Base-by-base conservation (phyloP, 2,888 invertebrate genomes). In the Tachina fera region DNA sequence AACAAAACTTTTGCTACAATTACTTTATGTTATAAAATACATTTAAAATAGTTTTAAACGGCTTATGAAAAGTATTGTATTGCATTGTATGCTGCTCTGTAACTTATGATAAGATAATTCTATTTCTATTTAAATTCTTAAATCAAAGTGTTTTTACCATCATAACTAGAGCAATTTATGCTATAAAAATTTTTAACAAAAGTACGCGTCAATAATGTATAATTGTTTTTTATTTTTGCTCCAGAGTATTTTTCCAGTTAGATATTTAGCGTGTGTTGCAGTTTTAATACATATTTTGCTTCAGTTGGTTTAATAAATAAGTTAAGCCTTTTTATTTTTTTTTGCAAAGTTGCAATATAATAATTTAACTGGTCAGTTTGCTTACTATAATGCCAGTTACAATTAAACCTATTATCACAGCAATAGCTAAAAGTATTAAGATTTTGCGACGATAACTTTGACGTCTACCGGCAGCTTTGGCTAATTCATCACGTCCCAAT, bases 401-500 rank as follows among this genome's bases (percentile, higher is more conserved):
- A 89, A 96, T 93, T 88, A 95, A 94, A 82, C 94, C 95, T 89
- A 96, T 92, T 88, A 96, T 93, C 87, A 95, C 91, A 76, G 94
- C 96, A 88, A 97, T 95, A 77, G 95, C 91, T 88, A 95, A 94
- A 87, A 97, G 93, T 88, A 96, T 94, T 91, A 95, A 94, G 92
- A 97, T 94, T 93, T 96, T 96, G 91, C 95, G 95, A 79, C 97
- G 94, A 92, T 96, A 96, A 91, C 94, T 95, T 91, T 96, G 96
- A 93, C 97, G 96, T 93, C 97, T 96, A 88, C 95, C 94, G 47
- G 96, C 95, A 19, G 97, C 98, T 92, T 97, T 97, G n/a, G 95
- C 94, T 58, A 98, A 92, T 89, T 98, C 96, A 87, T 95, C 95
- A 9, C 95, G 94, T 0, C 97, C 98, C n/a, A 95, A 93, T 91